Conservation (phyloP, 2,888 invertebrate species). For the Hermaeophaga mercurialis region DNA sequence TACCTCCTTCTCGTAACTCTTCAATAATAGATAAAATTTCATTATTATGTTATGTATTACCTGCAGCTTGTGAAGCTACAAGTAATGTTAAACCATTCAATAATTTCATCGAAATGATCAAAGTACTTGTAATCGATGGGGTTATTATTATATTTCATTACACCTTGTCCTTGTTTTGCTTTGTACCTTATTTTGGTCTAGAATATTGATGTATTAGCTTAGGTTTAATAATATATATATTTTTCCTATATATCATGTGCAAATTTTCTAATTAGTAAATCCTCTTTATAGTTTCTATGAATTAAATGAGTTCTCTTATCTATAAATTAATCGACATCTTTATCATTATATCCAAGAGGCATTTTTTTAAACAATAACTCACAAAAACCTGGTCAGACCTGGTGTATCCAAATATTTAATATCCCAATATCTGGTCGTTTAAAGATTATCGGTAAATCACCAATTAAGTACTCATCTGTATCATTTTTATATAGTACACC, state of each 20-base stretch:
- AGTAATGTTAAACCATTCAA: neutral
- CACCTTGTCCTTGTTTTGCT: neutral
- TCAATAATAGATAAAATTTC: no score
- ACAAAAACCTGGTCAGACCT: neutral
- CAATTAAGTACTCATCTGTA: neutral
- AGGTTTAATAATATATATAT: constrained; percentile 1
- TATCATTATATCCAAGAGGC: no score
- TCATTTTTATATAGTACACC: neutral
- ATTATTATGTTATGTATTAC: neutral
- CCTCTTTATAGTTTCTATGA: neutral
- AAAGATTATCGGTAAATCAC: no score
- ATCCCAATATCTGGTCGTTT: no score
- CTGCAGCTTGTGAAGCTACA: no score
- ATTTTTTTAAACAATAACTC: neutral
- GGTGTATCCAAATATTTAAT: neutral
- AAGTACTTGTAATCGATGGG: neutral
- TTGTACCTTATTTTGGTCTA: neutral
- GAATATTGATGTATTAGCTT: neutral
- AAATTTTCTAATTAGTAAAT: constrained; percentile 1
- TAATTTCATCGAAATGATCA: neutral
- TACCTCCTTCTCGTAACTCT: no score
- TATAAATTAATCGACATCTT: neutral
- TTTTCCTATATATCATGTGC: neutral
- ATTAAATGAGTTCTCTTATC: neutral
- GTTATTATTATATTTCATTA: neutral